Evolutionary conservation across 2,797 vertebrate genomes (phyloP), one percentile per base, ranked within the genome.

Genomic region (Arrhamphus sclerolepis): DNA sequence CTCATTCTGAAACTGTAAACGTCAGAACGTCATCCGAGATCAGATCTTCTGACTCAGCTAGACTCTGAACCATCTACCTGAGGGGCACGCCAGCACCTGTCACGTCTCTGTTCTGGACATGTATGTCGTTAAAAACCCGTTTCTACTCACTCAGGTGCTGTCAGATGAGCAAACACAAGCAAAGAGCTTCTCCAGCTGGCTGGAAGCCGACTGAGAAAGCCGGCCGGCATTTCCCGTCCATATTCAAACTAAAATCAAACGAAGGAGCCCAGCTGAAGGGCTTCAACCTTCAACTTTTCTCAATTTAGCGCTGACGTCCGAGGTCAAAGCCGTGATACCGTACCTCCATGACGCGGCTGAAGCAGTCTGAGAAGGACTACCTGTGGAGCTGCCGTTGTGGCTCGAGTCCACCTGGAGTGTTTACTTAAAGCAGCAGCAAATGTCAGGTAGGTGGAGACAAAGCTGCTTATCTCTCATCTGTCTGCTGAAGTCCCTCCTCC

Each of bases 381-480:
- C 38, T 17, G 17, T 20, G 40, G 39, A 20, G 40, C 22, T 9
- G 19, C 46, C 7, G 6, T 39, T 54, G 54, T 7, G 5, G 26
- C 13, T 52, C 47, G 47, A 61, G 26, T 52, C 46, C 59, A 4
- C 59, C 6, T 0, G 47, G 40, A 28, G n/a, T 78, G 47, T 83
- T 81, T 80, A 75, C 57, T 53, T 56, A 72, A 0, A 71, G 67
- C 68, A 52, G 3, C 56, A 56, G 75, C 40, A 77, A 70, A 72
- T 57, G 57, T 47, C 43, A 74, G 59, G 77, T 61, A 80, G 81
- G 84, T 72, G 79, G 87, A 80, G 85, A 75, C 44, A 34, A 4
- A 20, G 2, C 1, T 58, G 21, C 41, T 29, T 65, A 69, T 29
- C 66, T 71, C 82, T n/a, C 55, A 80, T 85, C 52, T 18, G 38